Percentiles rank a stretch among this genome's conserved stretches.
Conservation (phyloP, 2,888 invertebrate species). For the Tupiocoris notatus region DNA sequence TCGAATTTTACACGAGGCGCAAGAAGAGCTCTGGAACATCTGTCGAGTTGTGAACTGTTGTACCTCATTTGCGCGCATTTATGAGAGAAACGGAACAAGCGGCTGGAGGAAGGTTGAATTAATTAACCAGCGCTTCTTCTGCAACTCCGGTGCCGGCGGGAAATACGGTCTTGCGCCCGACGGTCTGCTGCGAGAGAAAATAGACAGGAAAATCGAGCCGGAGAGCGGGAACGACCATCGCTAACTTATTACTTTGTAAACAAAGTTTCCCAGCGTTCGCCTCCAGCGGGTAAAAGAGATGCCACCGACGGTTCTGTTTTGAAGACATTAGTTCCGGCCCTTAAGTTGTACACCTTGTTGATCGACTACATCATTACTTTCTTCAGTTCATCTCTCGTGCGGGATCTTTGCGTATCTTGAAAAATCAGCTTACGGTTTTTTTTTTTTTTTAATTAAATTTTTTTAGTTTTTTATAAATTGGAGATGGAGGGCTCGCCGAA, state of each 20-base stretch:
- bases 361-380: not conserved
- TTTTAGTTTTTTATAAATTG: too few species aligned
- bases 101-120: conserved; percentile 14
- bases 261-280: conserved; percentile 19
- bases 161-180: conserved; percentile 13
- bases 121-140: not conserved
- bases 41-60: not conserved
- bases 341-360: not conserved
- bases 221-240: conserved; percentile 1
- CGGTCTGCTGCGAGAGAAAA: too few species aligned
- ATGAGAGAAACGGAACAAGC: conserved; percentile 5
- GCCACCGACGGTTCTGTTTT: not conserved
- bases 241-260: conserved; percentile 18
- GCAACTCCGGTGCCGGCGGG: not conserved
- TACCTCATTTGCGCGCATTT: not conserved
- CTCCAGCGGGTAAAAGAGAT: too few species aligned
- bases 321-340: conserved; percentile 8
- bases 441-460: too few species aligned
- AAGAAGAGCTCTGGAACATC: too few species aligned
- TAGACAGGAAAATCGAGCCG: too few species aligned
- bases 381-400: too few species aligned
- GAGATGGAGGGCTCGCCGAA: too few species aligned
- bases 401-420: too few species aligned
- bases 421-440: too few species aligned
- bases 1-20: too few species aligned